Evolutionary conservation across 1,140 invertebrate species (phyloP), one percentile per base, ranked within the genome.

Genomic region (Sitodiplosis mosellana): DNA sequence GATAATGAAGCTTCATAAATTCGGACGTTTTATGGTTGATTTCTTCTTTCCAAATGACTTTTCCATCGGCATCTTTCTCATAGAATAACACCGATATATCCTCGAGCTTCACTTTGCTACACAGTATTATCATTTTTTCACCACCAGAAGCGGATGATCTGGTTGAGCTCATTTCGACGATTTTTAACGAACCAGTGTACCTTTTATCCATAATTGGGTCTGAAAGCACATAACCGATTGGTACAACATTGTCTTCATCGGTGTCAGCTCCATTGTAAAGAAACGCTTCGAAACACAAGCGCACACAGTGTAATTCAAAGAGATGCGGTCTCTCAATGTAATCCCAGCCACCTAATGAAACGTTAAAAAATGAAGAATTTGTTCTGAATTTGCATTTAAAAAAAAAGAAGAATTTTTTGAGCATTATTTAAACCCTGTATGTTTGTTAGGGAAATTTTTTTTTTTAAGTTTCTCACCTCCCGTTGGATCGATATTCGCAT

Each of bases 121-220:
- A 95, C 1, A 96, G 71, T 38, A 97, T 67, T 49, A 97, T 90
- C 49, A 97, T 81, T 57, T 92, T 85, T 55, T 81, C 80, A 14
- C 86, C 86, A 42, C 91, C 91, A 42, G 76, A 73, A 1, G 83
- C 84, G 15, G 78, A 74, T 19, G 84, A 84, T n/a, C 83, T 78
- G 47, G 60, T 62, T 49, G 59, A 60, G 49, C 62, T 64, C 47
- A 95, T 63, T 53, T 88, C 83, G 58, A 81, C 83, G 46, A 97
- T 96, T 12, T 81, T 76, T 49, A 96, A 70, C 63, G 95, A 90
- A 53, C 80, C 86, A 75, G 91, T 87, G 7, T 91, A 87, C 68
- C 96, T 97, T 76, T 95, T 95, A 65, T 97, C 92, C 69, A 81
- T 92, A 56, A 97, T 95, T 12, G 85, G 75, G 51, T 94, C 85